Percentiles rank a stretch among this genome's conserved stretches.
Evolutionary conservation across 2,113 vertebrate genomes (phyloP).

Genomic region (Jaculus jaculus): DNA sequence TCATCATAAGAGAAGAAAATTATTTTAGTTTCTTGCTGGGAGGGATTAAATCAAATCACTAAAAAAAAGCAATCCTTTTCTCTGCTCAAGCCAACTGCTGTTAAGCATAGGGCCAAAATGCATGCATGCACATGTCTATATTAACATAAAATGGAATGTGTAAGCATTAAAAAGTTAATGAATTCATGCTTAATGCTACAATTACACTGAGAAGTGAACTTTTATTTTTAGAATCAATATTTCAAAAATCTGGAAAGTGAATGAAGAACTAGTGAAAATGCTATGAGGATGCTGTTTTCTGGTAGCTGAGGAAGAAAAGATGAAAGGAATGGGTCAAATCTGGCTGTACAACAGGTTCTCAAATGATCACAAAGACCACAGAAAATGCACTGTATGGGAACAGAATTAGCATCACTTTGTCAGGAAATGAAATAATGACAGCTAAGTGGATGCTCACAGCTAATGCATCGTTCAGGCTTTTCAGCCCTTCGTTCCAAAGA

Average conservation of each 20-base stretch:
- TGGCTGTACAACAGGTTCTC: constrained; percentile 14
- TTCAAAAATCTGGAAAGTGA: constrained; percentile 41
- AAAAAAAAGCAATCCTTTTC: constrained; percentile 73
- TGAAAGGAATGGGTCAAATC: background rate
- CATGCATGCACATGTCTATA: background rate
- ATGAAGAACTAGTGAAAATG: background rate
- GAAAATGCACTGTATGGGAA: background rate
- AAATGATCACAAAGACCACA: background rate
- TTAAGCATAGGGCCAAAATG: background rate
- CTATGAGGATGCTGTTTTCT: background rate
- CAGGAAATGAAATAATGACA: constrained; percentile 57
- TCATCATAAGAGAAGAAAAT: constrained; percentile 72
- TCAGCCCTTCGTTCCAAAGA: constrained; percentile 23
- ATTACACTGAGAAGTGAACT: background rate
- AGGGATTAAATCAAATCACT: constrained; percentile 72
- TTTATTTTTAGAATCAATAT: constrained; percentile 47
- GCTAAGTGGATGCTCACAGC: constrained; percentile 40
- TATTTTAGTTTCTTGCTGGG: constrained; percentile 71
- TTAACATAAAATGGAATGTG: constrained; percentile 43
- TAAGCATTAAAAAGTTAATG: background rate
- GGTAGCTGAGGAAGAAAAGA: constrained; percentile 8
- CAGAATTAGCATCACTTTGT: constrained; percentile 44
- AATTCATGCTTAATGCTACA: constrained; percentile 10
- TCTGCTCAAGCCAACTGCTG: constrained; percentile 53
- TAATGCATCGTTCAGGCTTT: background rate